A percentile compares a stretch with the other conserved stretches of the same genome.
phyloP scores from a whole-genome alignment of 2,113 vertebrate species.

The Promerops cafer region DNA sequence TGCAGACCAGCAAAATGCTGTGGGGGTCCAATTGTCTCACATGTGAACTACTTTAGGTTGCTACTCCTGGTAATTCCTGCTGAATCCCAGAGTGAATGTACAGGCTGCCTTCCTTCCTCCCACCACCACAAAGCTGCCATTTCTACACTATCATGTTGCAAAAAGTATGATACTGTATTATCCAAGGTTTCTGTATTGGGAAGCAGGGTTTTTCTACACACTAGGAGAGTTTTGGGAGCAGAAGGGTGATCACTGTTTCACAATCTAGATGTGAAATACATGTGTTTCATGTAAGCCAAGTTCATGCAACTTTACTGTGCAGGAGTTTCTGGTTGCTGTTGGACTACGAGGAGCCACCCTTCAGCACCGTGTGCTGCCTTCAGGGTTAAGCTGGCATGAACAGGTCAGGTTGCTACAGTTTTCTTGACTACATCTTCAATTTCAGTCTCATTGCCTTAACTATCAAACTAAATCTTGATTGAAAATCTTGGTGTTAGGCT shows the following conservation, averaged over 20 bases:
- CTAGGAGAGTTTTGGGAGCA: background rate
- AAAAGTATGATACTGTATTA: background rate
- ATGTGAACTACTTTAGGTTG: background rate
- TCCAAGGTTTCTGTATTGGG: background rate
- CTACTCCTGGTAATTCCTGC: background rate
- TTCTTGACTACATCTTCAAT: background rate
- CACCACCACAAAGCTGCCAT: background rate
- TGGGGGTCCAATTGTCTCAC: background rate
- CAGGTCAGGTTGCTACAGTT: conserved; percentile 76
- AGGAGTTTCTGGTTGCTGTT: conserved; percentile 93
- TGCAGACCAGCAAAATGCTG: background rate
- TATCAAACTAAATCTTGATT: background rate
- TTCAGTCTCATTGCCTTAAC: background rate
- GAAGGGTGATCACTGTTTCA: background rate
- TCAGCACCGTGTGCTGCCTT: conserved; percentile 86
- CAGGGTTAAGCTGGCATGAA: conserved; percentile 91
- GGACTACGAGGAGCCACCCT: conserved; percentile 91
- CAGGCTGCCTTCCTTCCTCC: background rate
- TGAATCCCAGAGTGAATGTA: background rate
- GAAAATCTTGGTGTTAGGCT: background rate
- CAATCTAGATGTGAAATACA: background rate
- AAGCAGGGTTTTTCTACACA: background rate
- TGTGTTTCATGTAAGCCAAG: background rate
- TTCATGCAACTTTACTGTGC: background rate
- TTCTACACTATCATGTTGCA: background rate